phyloP scores from a whole-genome alignment of 2,888 invertebrate species.

The Drosophila lacicola region DNA sequence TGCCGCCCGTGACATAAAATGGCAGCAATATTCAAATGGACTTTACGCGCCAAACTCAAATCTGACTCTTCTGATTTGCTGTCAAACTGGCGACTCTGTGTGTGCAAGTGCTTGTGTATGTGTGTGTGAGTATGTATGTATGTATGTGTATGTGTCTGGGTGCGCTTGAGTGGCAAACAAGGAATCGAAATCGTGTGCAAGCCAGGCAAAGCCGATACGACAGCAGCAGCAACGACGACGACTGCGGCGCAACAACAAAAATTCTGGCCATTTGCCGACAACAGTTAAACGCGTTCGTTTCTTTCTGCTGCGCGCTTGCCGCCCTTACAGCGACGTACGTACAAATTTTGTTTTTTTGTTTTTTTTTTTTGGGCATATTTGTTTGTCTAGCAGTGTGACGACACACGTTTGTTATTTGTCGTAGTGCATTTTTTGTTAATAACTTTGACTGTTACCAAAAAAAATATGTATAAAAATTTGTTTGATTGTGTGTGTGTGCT shows the following conservation, averaged over 20 bases:
- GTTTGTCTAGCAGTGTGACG: slow-evolving; percentile 20
- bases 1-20: background rate
- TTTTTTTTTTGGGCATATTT: slow-evolving; percentile 20
- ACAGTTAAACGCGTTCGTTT: slow-evolving; percentile 60
- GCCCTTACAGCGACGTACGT: slow-evolving; percentile 46
- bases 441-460: slow-evolving; percentile 11
- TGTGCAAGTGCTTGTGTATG: background rate
- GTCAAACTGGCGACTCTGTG: slow-evolving; percentile 3
- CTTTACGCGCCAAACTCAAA: slow-evolving; percentile 27
- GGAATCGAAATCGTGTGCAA: slow-evolving; percentile 48
- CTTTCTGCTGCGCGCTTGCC: slow-evolving; percentile 48
- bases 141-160: slow-evolving; percentile 7
- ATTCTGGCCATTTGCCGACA: slow-evolving; percentile 59
- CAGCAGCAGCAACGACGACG: slow-evolving; percentile 8
- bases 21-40: slow-evolving; percentile 15
- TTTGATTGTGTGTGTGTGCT: background rate
- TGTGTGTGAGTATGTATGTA: background rate
- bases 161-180: slow-evolving; percentile 29
- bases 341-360: slow-evolving; percentile 8
- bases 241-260: slow-evolving; percentile 48
- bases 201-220: slow-evolving; percentile 30
- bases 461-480: background rate
- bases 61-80: background rate
- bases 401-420: slow-evolving; percentile 2
- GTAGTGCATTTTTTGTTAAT: slow-evolving; percentile 4